Conservation (phyloP, 2,888 invertebrate species). For the Brachyptera putata region DNA sequence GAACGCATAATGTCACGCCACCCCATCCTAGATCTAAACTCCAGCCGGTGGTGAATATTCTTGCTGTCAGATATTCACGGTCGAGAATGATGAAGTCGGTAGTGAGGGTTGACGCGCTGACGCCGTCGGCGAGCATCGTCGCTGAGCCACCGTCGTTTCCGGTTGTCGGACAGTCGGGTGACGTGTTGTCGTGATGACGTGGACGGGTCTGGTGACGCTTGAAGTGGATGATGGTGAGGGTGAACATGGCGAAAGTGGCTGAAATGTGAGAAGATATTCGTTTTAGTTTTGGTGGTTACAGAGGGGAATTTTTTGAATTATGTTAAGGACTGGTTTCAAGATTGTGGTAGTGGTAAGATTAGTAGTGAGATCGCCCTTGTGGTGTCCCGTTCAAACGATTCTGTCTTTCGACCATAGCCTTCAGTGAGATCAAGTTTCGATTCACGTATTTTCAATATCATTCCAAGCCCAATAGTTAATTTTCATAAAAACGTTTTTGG, state of each 20-base stretch:
- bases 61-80: constrained; percentile 47
- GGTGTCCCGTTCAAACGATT: no score
- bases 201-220: constrained; percentile 67
- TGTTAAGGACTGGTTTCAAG: no score
- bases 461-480: no score
- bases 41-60: constrained; percentile 76
- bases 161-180: constrained; percentile 38
- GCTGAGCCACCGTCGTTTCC: constrained; percentile 38
- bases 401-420: no score
- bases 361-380: no score
- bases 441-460: no score
- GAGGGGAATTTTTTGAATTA: no score
- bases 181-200: constrained; percentile 47
- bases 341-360: no score
- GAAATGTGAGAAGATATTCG: constrained; percentile 36
- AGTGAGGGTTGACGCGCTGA: constrained; percentile 27
- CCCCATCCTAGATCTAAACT: constrained; percentile 82
- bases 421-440: no score
- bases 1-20: constrained; percentile 75
- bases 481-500: no score
- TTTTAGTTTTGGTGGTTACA: not conserved
- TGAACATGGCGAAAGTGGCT: constrained; percentile 89
- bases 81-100: constrained; percentile 32
- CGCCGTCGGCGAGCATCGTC: constrained; percentile 36
- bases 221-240: constrained; percentile 87